Evolutionary conservation across 2,113 vertebrate species (phyloP), one percentile per base, ranked within the genome.

Genomic region (Lepus europaeus): DNA sequence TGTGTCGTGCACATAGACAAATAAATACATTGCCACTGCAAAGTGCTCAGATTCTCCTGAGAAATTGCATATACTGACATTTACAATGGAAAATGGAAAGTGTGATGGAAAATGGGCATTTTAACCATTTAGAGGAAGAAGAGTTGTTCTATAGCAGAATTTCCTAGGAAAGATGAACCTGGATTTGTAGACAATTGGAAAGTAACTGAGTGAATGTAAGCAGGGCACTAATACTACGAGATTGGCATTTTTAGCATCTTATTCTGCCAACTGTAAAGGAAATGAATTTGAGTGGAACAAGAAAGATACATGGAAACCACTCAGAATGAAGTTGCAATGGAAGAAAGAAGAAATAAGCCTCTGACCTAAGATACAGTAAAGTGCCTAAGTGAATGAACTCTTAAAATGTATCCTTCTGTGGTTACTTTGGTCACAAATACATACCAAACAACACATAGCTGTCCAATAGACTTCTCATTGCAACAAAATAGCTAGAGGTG

Each of bases 201-300:
- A 90, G 53, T 87, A 70, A 84, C 20, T 80, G 23, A 78, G 5
- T 39, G 31, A 87, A 79, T 76, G 84, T 92, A 69, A 90, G 25
- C 33, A 87, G 29, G 5, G 39, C 7, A 84, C 84, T 61, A 63
- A 92, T 12, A 39, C 36, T 19, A 23, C 63, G 14, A 76, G 9
- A 93, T 94, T 89, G 83, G 20, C 70, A 89, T 92, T 79, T 86
- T 87, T 79, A 73, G 68, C 92, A 74, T 74, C 33, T 92, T 78
- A 86, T 3, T 68, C 49, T 76, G 3, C 31, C 23, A 83, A 63
- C 25, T 94, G 10, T 45, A n/a, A 79, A 89, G 27, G 49, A 51
- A 5, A 69, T 72, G 6, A 53, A 94, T 79, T 82, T 73, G 19
- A 68, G 1, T 74, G 17, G 25, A 51, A 39, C 87, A 69, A 89